Percentiles rank a stretch among this genome's conserved stretches.
phyloP scores from a whole-genome alignment of 2,797 vertebrate genomes.

The Pyrocephalus nanus region DNA sequence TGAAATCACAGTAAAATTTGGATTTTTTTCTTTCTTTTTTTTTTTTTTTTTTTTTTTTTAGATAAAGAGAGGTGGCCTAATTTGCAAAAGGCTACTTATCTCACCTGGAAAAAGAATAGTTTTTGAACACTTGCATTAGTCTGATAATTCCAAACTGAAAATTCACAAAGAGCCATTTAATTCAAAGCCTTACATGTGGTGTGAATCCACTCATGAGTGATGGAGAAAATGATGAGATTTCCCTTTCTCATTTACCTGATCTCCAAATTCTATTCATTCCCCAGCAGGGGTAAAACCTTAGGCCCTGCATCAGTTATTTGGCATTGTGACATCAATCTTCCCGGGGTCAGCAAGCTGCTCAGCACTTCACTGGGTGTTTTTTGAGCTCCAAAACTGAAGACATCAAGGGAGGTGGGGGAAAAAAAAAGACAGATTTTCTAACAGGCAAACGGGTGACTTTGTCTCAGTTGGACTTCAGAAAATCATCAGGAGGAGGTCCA shows the following conservation, averaged over 20 bases:
- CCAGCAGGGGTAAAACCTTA: neutral
- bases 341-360: neutral
- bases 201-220: neutral
- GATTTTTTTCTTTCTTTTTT: too few relatives aligned
- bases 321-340: neutral
- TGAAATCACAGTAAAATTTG: neutral
- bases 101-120: neutral
- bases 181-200: neutral
- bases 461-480: neutral
- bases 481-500: neutral
- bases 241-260: conserved; percentile 38
- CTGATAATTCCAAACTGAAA: neutral
- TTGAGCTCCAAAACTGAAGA: neutral
- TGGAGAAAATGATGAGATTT: neutral
- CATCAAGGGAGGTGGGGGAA: too few relatives aligned
- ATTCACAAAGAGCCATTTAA: neutral
- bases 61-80: too few relatives aligned
- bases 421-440: neutral
- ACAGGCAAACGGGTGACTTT: neutral
- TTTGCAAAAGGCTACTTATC: neutral
- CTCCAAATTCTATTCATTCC: neutral
- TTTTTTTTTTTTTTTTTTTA: too few relatives aligned
- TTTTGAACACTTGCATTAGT: neutral
- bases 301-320: neutral
- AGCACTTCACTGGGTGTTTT: neutral